Base-by-base conservation (phyloP, 2,797 vertebrate genomes). In the Sebastolobus altivelis region DNA sequence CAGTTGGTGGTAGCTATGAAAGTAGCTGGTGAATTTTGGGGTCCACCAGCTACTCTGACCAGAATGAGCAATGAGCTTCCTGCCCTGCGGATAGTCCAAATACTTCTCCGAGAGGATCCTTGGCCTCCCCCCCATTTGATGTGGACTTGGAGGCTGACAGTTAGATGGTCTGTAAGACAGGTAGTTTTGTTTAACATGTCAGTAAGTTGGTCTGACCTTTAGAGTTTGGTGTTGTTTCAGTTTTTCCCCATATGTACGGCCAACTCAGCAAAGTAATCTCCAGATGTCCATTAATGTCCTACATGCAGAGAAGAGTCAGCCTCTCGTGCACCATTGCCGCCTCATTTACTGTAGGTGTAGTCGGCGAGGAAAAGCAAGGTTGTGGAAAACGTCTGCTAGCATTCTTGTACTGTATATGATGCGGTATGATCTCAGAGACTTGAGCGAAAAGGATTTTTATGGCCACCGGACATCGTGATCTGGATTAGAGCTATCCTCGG, bases 111-210 rank as follows among this genome's bases (percentile, higher is more conserved):
- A 89, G 89, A 90, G 76, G 87, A 87, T 43, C 37, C 33, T 9
- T 16, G 11, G 79, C 79, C 80, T 60, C 69, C 77, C 56, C 55
- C 80, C 25, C 83, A 81, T 86, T 58, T 84, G 77, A 88, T 88
- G 89, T 69, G 84, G 89, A 80, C 61, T 46, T 8, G 49, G 79
- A 85, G 80, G 85, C 84, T 40, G 60, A 56, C 83, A 66, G 81
- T 79, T 62, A 29, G 58, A 77, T 35, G 75, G 82, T 86, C 92
- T 93, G 92, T 90, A 4, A 86, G 66, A 92, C 90, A 89, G 91
- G 90, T 81, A 80, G 16, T 63, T 76, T 65, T 67, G 74, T 91
- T 77, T 73, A 69, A 80, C 54, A 13, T 37, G 79, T 76, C 49
- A 46, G 25, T 69, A 33, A 31, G 71, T 80, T 18, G 78, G 62